Evolutionary conservation across 2,113 vertebrate species (phyloP).

Genomic region (Microtus montanus): DNA sequence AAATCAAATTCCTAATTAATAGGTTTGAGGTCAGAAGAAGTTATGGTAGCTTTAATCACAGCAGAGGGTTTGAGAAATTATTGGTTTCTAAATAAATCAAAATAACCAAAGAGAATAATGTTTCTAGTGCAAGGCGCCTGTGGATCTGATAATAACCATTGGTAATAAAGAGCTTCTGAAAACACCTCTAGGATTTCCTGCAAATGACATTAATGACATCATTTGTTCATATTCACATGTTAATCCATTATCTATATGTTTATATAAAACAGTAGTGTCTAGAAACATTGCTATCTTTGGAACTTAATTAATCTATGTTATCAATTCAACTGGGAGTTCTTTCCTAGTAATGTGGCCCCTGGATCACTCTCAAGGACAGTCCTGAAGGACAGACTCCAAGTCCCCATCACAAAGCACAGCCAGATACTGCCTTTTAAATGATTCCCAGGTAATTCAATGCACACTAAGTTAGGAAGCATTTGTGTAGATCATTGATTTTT

Average conservation of each 20-base stretch:
- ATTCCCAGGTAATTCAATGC: background rate
- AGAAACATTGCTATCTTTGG: constrained; percentile 25
- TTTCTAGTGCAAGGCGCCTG: background rate
- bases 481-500: constrained; percentile 14
- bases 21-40: constrained; percentile 23
- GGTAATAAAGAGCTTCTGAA: background rate
- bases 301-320: constrained; percentile 17
- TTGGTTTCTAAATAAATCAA: constrained; percentile 8
- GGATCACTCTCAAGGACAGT: background rate
- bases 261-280: background rate
- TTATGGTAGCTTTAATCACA: constrained; percentile 47
- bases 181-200: constrained; percentile 6
- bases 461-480: background rate
- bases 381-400: background rate
- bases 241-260: constrained; percentile 48
- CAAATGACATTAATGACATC: background rate
- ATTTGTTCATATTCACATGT: background rate
- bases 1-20: constrained; percentile 54
- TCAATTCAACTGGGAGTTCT: background rate
- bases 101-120: constrained; percentile 11
- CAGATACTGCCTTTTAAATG: background rate
- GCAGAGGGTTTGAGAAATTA: constrained; percentile 31
- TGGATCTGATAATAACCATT: background rate
- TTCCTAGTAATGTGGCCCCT: background rate
- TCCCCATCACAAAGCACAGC: constrained; percentile 7